Conservation (phyloP, 1,140 invertebrate species). For the Drosophila lacteicornis region DNA sequence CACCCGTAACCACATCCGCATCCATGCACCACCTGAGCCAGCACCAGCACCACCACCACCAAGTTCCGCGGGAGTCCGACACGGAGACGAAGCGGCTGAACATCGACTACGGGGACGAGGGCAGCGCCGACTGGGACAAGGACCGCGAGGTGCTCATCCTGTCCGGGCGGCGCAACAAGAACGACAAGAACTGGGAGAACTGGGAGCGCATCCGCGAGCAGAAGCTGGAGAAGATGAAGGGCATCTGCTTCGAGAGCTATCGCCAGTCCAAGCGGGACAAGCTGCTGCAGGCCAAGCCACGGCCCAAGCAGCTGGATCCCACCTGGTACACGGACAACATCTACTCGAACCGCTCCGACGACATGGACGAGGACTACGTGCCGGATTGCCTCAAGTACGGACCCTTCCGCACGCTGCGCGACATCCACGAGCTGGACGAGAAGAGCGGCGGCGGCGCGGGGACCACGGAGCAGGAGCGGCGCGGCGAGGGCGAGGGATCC, state of each 20-base stretch:
- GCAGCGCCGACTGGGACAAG: conserved; percentile 63
- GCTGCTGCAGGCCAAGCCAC: conserved; percentile 85
- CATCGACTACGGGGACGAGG: conserved; percentile 73
- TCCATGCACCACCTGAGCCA: conserved; percentile 18
- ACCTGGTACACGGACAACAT: conserved; percentile 86
- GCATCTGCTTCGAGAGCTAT: conserved; percentile 84
- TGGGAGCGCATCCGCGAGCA: conserved; percentile 84
- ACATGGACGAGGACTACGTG: conserved; percentile 81
- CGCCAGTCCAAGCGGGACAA: conserved; percentile 85
- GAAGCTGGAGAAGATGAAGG: conserved; percentile 84
- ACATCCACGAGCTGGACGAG: conserved; percentile 80
- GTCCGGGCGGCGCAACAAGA: conserved; percentile 77
- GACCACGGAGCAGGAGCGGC: conserved; percentile 48
- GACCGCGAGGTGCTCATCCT: conserved; percentile 60
- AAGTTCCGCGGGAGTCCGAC: conserved; percentile 33
- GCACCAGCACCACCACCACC: conserved; percentile 16
- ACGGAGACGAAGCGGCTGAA: conserved; percentile 74
- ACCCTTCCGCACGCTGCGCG: conserved; percentile 69
- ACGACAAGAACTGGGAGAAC: conserved; percentile 84
- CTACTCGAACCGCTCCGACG: conserved; percentile 84
- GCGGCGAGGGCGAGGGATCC: conserved; percentile 78
- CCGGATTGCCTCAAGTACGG: conserved; percentile 81
- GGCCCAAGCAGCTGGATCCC: conserved; percentile 82
- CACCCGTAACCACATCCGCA: conserved; percentile 7
- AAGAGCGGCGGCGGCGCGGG: conserved; percentile 39